Conservation (phyloP, 2,888 invertebrate genomes). For the Cynaeus angustus region DNA sequence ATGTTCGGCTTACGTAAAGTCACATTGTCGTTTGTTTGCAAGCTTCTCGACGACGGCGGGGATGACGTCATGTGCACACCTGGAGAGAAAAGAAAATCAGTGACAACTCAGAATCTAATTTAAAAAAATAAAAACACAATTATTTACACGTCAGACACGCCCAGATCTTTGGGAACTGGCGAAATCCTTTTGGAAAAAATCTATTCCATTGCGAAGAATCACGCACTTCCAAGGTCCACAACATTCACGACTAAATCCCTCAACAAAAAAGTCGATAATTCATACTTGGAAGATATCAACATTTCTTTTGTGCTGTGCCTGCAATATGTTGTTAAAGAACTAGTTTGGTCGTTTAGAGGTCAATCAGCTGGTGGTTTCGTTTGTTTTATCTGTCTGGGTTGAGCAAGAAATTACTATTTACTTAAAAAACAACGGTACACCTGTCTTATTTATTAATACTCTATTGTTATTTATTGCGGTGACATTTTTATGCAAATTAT, state of each 20-base stretch:
- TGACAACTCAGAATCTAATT: too few relatives aligned
- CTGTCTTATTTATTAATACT: conserved; percentile 1
- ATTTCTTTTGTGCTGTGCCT: conserved; percentile 18
- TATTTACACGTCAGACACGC: too few relatives aligned
- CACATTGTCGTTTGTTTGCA: conserved; percentile 7
- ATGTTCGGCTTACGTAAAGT: conserved; percentile 11
- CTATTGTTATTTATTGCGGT: background rate
- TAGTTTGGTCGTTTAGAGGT: conserved; percentile 40
- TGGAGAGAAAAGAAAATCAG: background rate
- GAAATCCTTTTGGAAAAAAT: conserved; percentile 5
- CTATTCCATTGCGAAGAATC: background rate
- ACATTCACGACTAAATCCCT: conserved; percentile 39
- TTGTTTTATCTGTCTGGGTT: conserved; percentile 15
- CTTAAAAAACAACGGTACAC: conserved; percentile 4
- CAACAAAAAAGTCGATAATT: conserved; percentile 23
- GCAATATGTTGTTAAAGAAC: conserved; percentile 12
- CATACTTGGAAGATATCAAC: conserved; percentile 36
- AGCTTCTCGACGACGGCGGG: background rate
- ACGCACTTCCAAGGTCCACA: conserved; percentile 42
- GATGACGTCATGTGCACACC: conserved; percentile 22
- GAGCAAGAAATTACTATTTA: background rate
- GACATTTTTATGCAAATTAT: conserved; percentile 21
- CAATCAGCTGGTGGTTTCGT: conserved; percentile 30
- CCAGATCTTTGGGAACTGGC: background rate
- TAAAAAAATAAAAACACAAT: too few relatives aligned